A percentile compares a stretch with the other conserved stretches of the same genome.
Evolutionary conservation across 2,113 vertebrate genomes (phyloP).

Genomic region (Pelecanus crispus): DNA sequence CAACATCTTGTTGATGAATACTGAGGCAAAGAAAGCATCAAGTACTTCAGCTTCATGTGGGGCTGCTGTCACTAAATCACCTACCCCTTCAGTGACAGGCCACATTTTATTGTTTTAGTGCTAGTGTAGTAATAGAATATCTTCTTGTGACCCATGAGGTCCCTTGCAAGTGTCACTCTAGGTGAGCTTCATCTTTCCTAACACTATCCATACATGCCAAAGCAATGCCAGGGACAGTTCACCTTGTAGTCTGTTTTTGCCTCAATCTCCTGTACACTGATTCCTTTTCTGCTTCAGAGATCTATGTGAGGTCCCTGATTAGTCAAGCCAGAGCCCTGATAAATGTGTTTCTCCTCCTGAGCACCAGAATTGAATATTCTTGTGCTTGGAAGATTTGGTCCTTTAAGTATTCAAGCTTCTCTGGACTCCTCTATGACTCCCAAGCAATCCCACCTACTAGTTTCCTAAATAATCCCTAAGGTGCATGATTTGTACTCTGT

Average conservation of each 20-base stretch:
- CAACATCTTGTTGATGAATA: not conserved
- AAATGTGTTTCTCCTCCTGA: not conserved
- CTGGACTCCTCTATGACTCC: not conserved
- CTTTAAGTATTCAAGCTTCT: not conserved
- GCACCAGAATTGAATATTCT: not conserved
- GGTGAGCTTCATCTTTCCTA: not conserved
- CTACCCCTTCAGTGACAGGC: not conserved
- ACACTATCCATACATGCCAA: not conserved
- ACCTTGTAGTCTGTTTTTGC: not conserved
- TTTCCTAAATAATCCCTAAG: not conserved
- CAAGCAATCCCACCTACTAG: not conserved
- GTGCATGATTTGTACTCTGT: not conserved
- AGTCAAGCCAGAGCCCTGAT: not conserved
- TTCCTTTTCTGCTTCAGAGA: not conserved
- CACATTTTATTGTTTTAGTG: not conserved
- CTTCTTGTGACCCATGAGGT: not conserved
- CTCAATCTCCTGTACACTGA: not conserved
- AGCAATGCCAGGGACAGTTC: not conserved
- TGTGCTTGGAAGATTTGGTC: not conserved
- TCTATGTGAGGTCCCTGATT: not conserved
- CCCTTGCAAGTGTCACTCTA: not conserved
- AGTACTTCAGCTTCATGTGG: not conserved
- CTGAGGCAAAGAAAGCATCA: accelerated
- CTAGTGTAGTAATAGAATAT: not conserved
- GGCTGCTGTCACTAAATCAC: not conserved